A percentile compares a stretch with the other conserved stretches of the same genome.
Conservation (phyloP, 2,888 invertebrate species). For the Eilema depressum region DNA sequence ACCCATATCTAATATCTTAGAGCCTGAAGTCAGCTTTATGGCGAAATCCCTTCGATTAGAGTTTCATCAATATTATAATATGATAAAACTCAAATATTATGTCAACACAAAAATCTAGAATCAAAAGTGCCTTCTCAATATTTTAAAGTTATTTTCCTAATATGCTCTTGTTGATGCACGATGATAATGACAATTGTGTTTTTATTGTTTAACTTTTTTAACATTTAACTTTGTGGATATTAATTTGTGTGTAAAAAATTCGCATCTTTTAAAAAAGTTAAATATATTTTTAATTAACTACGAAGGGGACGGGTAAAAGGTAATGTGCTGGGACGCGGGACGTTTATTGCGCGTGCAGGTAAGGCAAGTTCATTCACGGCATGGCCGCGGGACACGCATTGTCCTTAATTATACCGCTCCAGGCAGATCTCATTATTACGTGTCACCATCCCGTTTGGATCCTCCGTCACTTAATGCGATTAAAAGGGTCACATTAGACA, state of each 20-base stretch:
- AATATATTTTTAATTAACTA: constrained; percentile 54
- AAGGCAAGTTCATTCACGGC: constrained; percentile 22
- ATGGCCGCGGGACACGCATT: constrained; percentile 61
- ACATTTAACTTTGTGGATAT: not conserved
- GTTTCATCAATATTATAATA: no score
- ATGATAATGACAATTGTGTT: not conserved
- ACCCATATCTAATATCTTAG: no score
- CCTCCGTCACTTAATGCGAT: constrained; percentile 74
- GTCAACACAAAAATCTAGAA: no score
- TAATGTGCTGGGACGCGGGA: constrained; percentile 24
- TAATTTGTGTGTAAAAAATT: not conserved
- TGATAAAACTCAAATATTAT: no score
- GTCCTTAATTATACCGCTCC: constrained; percentile 73
- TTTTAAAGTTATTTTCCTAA: no score
- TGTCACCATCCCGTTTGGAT: constrained; percentile 69
- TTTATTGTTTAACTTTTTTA: not conserved
- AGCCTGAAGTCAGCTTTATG: no score
- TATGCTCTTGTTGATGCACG: no score
- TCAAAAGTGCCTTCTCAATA: no score
- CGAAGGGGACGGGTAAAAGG: constrained; percentile 47
- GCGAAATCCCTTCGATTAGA: no score
- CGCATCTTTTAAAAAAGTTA: constrained; percentile 29
- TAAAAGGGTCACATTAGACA: constrained; percentile 71
- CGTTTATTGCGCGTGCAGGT: constrained; percentile 35
- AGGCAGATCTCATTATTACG: constrained; percentile 75